Conservation (phyloP, 2,888 invertebrate species). For the Keiferia lycopersicella region DNA sequence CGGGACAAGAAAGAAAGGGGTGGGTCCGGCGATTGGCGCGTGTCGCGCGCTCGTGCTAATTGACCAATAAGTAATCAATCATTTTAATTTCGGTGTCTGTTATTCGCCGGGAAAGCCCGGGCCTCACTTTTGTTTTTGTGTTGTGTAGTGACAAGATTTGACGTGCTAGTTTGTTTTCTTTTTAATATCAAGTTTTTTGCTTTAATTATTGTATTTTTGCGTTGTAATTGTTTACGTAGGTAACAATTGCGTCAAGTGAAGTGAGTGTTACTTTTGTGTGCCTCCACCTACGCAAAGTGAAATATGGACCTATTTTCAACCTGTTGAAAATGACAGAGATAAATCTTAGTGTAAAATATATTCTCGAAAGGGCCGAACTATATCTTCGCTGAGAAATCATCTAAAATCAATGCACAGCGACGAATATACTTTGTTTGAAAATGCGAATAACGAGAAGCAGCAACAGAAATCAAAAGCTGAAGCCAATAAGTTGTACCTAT, state of each 20-base stretch:
- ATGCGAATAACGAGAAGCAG: constrained; percentile 2
- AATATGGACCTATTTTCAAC: constrained; percentile 33
- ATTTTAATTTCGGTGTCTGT: too few relatives aligned
- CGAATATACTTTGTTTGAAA: not conserved
- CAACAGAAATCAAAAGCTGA: not conserved
- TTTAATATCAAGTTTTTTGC: too few relatives aligned
- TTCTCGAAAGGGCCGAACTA: constrained; percentile 36
- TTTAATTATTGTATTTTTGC: too few relatives aligned
- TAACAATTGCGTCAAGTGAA: not conserved
- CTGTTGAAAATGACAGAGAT: constrained; percentile 29
- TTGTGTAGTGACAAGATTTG: not conserved
- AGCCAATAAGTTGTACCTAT: not conserved
- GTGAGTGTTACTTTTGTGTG: not conserved
- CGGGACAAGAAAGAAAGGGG: constrained; percentile 16
- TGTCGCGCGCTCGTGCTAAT: not conserved
- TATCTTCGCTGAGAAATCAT: constrained; percentile 34
- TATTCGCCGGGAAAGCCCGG: not conserved
- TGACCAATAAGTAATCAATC: not conserved
- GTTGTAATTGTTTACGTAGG: too few relatives aligned
- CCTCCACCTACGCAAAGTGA: constrained; percentile 4
- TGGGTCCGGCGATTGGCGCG: constrained; percentile 3
- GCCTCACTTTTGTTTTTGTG: not conserved
- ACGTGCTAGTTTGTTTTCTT: not conserved
- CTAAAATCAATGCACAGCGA: constrained; percentile 31
- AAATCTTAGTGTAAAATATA: constrained; percentile 34